Conservation (phyloP, 2,113 vertebrate species). For the Sula dactylatra region DNA sequence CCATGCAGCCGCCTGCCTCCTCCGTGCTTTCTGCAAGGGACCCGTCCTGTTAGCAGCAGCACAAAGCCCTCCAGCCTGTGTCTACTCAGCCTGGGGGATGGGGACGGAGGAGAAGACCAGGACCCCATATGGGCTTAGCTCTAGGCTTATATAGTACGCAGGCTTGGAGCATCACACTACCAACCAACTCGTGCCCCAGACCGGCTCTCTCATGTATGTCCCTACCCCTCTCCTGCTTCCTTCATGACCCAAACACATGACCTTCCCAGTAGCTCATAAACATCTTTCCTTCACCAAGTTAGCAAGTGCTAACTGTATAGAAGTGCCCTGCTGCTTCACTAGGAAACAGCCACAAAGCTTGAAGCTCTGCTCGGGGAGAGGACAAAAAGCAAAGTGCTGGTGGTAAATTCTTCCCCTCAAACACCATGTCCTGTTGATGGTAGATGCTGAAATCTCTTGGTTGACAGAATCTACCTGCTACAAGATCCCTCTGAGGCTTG, state of each 20-base stretch:
- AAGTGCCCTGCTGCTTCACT: background rate
- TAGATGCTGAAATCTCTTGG: background rate
- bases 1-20: background rate
- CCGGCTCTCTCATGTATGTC: rapidly evolving
- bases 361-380: background rate
- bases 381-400: background rate
- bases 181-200: background rate
- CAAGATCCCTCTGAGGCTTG: background rate
- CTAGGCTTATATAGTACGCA: background rate
- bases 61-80: background rate
- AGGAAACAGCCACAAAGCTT: background rate
- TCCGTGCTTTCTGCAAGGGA: background rate
- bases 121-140: background rate
- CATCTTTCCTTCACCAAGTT: background rate
- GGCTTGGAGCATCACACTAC: background rate
- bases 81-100: background rate
- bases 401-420: background rate
- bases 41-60: background rate
- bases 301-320: background rate
- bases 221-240: background rate
- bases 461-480: background rate
- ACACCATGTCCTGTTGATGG: background rate
- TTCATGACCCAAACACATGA: background rate
- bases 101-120: background rate
- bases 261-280: background rate